These are phyloP conservation scores for Spinus olivaceus DNA, from an alignment of 2,797 vertebrate species.

Conservation along the genomic window DNA sequence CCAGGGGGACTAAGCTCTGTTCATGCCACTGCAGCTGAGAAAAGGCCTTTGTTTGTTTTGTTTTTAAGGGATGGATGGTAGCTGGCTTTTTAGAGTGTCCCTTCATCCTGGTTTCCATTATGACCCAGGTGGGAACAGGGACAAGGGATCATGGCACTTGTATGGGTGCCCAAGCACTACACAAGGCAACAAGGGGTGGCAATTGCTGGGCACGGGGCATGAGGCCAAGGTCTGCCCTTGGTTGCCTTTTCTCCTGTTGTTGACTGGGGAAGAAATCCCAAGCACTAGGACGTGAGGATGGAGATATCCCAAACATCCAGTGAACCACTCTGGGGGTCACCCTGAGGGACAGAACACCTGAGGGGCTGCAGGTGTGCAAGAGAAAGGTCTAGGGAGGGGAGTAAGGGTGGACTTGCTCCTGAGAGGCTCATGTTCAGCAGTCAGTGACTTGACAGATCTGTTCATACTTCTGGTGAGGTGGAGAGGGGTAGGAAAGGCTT, in stretches of 20 bases:
- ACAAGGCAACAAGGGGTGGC: not conserved
- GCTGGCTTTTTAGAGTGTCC: not conserved
- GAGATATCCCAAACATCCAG: not conserved
- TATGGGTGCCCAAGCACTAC: not conserved
- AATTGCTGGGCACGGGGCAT: accelerated
- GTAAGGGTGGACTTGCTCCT: accelerated
- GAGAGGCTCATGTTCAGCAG: not conserved
- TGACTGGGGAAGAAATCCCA: not conserved
- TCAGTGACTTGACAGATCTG: not conserved
- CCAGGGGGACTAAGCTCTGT: not conserved
- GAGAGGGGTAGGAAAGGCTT: not conserved
- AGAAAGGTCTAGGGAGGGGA: not conserved
- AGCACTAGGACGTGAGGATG: not conserved
- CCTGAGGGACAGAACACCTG: not conserved
- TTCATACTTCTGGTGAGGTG: not conserved
- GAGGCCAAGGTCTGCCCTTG: not conserved
- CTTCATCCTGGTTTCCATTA: not conserved
- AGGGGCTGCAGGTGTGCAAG: not conserved
- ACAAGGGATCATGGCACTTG: not conserved
- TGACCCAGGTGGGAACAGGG: not conserved
- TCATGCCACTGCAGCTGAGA: not conserved
- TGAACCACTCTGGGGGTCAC: not conserved
- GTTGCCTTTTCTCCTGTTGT: not conserved
- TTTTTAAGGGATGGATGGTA: not conserved
- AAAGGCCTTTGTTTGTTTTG: constrained; percentile 19